Base-by-base conservation (phyloP, 2,113 vertebrate species). In the Acrocephalus kingi region DNA sequence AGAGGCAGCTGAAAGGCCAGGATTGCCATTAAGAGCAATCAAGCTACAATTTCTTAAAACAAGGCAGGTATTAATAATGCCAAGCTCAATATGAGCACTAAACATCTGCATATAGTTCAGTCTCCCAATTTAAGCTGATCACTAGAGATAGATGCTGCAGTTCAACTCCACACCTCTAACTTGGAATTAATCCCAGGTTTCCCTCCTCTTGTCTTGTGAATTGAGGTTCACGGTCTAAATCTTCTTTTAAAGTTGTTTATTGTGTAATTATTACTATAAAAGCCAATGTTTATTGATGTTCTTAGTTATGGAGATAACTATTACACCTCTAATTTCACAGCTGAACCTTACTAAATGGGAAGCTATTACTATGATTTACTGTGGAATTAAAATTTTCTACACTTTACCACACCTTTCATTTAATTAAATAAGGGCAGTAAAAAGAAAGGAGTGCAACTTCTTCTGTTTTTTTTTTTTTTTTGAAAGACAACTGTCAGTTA, bases 251-350 rank as follows among this genome's bases (percentile, higher is more conserved):
- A 80, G 45, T 72, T 94, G 62, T 72, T 77, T 94, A 45, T 84
- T 89, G 52, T 76, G n/a, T 58, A 84, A 91, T 90, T 71, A 74
- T 86, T 79, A 59, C 61, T 75, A 89, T 49, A 84, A 87, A 95
- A 92, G 73, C 55, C 84, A 94, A 77, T 43, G 27, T 92, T 90
- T 91, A 73, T 27, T 72, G 49, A 89, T 77, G 73, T 66, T 86
- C 80, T 92, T 88, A 87, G 93, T 61, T 93, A 87, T 62, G 89
- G 78, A 43, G 67, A 62, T 83, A 94, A 84, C 73, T 89, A 92
- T 82, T 95, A 96, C 76, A 89, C 69, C 68, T 75, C 74, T 90
- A 73, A 88, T 93, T 97, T 96, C 89, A 95, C 92, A 95, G 84
- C 63, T 92, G 90, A 95, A 82, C 56, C 46, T 73, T 51, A 69